phyloP scores from a whole-genome alignment of 35 echinoderm and acorn worm species.

The Heliocidaris tuberculata region DNA sequence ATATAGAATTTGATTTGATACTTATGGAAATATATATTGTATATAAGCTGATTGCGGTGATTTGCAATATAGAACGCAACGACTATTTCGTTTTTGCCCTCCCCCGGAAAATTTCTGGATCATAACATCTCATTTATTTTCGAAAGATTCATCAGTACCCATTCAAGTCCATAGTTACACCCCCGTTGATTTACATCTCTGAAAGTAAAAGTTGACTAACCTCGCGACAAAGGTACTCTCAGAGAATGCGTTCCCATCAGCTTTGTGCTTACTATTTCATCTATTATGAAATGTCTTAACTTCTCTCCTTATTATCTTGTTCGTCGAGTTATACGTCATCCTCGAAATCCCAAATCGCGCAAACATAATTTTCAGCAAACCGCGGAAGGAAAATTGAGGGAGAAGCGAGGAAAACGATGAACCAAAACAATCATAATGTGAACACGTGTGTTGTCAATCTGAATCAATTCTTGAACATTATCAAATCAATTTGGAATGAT shows the following conservation, averaged over 20 bases:
- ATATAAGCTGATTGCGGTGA: too few relatives aligned
- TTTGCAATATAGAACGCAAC: not conserved
- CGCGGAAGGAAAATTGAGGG: slow-evolving; percentile 50
- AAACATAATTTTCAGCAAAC: slow-evolving; percentile 44
- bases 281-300: not conserved
- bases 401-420: slow-evolving; percentile 26
- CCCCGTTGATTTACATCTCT: not conserved
- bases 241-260: not conserved
- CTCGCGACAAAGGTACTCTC: not conserved
- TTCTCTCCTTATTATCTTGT: not conserved
- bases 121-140: not conserved
- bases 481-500: slow-evolving; percentile 52
- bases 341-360: not conserved
- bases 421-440: slow-evolving; percentile 33
- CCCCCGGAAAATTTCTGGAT: not conserved
- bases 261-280: not conserved
- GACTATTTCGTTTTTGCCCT: not conserved
- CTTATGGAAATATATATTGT: too few relatives aligned
- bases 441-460: slow-evolving; percentile 54
- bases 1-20: too few relatives aligned
- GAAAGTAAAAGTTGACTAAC: slow-evolving; percentile 52
- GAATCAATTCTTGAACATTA: slow-evolving; percentile 30
- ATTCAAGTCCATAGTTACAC: not conserved
- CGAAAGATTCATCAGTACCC: not conserved
- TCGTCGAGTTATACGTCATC: not conserved